Evolutionary conservation across 2,113 vertebrate genomes (phyloP).

Genomic region (Myrmecophaga tridactyla): DNA sequence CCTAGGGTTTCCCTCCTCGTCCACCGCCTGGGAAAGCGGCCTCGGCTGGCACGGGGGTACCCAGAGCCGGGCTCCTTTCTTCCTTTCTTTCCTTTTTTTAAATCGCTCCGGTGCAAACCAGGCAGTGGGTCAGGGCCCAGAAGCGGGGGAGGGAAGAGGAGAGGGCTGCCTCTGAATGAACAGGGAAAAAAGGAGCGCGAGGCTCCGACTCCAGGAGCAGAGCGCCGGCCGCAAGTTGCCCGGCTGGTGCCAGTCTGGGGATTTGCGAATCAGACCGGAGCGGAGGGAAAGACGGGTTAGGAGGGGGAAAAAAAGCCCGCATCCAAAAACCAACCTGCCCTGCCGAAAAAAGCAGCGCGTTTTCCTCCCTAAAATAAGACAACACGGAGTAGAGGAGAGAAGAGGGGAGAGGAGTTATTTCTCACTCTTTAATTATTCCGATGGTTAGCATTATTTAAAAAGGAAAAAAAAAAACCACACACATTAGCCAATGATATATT

Average conservation of each 20-base stretch:
- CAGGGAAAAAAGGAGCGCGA: neutral
- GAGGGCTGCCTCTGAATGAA: constrained; percentile 49
- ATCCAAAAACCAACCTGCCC: constrained; percentile 62
- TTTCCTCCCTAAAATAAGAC: constrained; percentile 55
- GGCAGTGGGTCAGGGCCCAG: constrained; percentile 71
- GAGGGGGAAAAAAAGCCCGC: neutral
- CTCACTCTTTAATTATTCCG: constrained; percentile 77
- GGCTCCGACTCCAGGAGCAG: constrained; percentile 19
- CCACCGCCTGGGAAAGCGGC: constrained; percentile 60
- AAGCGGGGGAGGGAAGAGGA: constrained; percentile 42
- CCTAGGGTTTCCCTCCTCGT: constrained; percentile 4
- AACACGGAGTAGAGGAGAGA: constrained; percentile 50
- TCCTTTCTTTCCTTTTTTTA: constrained; percentile 63
- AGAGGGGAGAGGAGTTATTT: constrained; percentile 64
- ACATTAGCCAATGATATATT: constrained; percentile 76
- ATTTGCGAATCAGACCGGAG: constrained; percentile 68
- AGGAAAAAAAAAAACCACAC: constrained; percentile 56
- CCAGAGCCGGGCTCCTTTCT: constrained; percentile 57
- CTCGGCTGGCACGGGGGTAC: constrained; percentile 63
- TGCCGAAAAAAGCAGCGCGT: constrained; percentile 33
- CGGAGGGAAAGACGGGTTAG: constrained; percentile 45
- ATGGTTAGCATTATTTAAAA: constrained; percentile 69
- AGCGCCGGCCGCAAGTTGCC: constrained; percentile 48
- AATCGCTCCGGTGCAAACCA: constrained; percentile 62
- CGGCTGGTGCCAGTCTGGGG: constrained; percentile 61